A percentile compares a stretch with the other conserved stretches of the same genome.
Evolutionary conservation across 2,888 invertebrate genomes (phyloP).

Genomic region (Rhagonycha fulva): DNA sequence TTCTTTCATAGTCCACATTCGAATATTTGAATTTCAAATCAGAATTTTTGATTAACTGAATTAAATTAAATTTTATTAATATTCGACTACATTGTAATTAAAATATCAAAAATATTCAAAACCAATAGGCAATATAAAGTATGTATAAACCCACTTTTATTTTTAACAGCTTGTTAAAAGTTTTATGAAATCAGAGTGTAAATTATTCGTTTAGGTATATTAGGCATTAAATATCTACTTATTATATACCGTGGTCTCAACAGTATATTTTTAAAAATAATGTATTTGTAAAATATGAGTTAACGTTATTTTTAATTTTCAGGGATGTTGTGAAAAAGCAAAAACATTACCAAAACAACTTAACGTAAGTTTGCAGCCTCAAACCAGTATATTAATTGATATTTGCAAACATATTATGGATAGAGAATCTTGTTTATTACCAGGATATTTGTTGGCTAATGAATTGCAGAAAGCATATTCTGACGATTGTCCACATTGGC

Average conservation of each 20-base stretch:
- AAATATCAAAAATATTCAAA: too few relatives aligned
- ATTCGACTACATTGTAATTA: too few relatives aligned
- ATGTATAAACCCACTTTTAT: too few relatives aligned
- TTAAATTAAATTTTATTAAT: too few relatives aligned
- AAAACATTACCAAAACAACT: conserved; percentile 78
- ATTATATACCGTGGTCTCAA: too few relatives aligned
- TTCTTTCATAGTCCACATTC: conserved; percentile 1
- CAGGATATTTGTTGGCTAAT: conserved; percentile 93
- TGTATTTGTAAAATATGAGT: neutral
- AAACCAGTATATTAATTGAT: conserved; percentile 78
- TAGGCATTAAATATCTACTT: too few relatives aligned
- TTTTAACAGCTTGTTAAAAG: too few relatives aligned
- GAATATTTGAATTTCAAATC: neutral
- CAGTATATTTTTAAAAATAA: neutral
- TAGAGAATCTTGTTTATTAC: conserved; percentile 86
- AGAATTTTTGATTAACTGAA: too few relatives aligned
- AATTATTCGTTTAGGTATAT: too few relatives aligned
- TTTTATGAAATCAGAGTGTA: too few relatives aligned
- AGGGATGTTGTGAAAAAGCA: conserved; percentile 88
- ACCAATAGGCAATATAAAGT: too few relatives aligned
- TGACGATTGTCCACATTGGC: conserved; percentile 92
- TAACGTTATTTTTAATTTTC: conserved; percentile 24
- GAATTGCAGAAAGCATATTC: conserved; percentile 90
- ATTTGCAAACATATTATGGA: conserved; percentile 90
- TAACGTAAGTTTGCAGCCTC: conserved; percentile 80